Evolutionary conservation across 2,797 vertebrate genomes (phyloP).

Genomic region (Tamandua tetradactyla): DNA sequence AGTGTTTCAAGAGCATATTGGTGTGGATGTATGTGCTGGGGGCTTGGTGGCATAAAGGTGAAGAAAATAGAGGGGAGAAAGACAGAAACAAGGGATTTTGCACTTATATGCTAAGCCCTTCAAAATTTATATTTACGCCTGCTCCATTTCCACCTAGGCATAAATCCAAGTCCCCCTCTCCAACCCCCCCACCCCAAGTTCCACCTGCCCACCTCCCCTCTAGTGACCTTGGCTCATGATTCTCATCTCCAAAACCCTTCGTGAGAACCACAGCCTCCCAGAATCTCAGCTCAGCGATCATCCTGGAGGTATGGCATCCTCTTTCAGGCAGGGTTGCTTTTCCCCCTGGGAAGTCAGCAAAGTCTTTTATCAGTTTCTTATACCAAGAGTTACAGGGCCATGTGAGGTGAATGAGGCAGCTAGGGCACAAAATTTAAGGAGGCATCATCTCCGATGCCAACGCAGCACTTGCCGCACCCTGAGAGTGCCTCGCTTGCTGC

Average conservation of each 20-base stretch:
- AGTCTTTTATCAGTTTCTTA: background rate
- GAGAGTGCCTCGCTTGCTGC: background rate
- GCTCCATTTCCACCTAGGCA: background rate
- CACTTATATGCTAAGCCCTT: background rate
- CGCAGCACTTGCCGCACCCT: background rate
- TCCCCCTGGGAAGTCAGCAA: background rate
- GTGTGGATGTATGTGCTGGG: background rate
- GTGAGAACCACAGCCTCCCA: background rate
- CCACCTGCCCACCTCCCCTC: background rate
- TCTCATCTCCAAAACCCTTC: background rate
- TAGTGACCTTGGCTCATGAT: background rate
- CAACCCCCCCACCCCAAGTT: no score
- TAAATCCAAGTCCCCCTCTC: background rate
- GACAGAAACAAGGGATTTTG: background rate
- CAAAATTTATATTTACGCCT: background rate
- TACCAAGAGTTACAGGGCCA: background rate
- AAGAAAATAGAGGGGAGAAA: background rate
- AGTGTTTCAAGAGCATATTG: background rate
- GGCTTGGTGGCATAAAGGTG: background rate
- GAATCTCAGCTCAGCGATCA: background rate
- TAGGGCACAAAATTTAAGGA: background rate
- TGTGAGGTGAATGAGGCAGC: background rate
- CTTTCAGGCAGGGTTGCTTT: background rate
- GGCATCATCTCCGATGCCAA: background rate
- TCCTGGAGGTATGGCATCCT: background rate